These are phyloP conservation scores for Lycocerus yunnanus DNA, from an alignment of 2,888 invertebrate genomes.

Conservation along the genomic window DNA sequence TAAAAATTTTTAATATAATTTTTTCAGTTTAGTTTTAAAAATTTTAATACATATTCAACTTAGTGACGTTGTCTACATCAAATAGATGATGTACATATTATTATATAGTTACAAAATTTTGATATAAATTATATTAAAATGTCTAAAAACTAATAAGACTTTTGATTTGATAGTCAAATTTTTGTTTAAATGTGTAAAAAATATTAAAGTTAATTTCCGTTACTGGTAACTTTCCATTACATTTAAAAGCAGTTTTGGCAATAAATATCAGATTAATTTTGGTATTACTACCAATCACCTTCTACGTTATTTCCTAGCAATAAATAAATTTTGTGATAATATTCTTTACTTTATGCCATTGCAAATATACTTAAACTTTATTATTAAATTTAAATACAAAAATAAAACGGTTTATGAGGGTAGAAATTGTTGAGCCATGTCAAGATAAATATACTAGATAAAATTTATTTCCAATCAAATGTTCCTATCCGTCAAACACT, in stretches of 20 bases:
- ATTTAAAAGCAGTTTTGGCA: not conserved
- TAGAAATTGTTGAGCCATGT: not conserved
- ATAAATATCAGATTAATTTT: not conserved
- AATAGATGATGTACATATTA: no score
- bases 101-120: not conserved
- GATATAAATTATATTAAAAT: not conserved
- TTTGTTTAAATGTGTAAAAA: not conserved
- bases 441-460: not conserved
- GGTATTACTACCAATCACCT: not conserved
- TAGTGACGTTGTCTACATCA: not conserved
- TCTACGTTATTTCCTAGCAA: not conserved
- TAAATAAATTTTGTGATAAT: not conserved
- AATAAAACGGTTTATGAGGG: not conserved
- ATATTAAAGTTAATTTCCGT: not conserved
- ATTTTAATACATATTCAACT: not conserved
- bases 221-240: not conserved
- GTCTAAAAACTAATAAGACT: not conserved
- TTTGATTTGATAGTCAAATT: not conserved
- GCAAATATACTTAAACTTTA: not conserved
- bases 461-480: not conserved
- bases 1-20: no score
- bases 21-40: no score
- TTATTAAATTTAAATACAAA: not conserved
- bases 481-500: not conserved
- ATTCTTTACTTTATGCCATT: not conserved